Percentiles rank a stretch among this genome's conserved stretches.
Conservation (phyloP, 2,797 vertebrate species). For the Craterocephalus amniculus region DNA sequence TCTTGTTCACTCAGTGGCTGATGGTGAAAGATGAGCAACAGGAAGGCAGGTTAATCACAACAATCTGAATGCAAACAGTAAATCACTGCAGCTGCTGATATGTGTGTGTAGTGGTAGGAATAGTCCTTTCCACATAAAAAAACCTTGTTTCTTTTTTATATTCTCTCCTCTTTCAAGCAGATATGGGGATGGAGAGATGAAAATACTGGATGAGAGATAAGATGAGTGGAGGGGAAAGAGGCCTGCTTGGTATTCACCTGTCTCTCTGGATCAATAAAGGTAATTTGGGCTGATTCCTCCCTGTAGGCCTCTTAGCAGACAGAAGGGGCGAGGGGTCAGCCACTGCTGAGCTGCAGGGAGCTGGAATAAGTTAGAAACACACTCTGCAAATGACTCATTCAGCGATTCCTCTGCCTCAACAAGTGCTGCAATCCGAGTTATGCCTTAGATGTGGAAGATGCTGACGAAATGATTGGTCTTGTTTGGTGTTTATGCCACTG, state of each 20-base stretch:
- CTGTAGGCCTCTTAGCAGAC: constrained; percentile 83
- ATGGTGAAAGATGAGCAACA: constrained; percentile 64
- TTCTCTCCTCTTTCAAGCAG: constrained; percentile 38
- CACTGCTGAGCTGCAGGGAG: constrained; percentile 79
- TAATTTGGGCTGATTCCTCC: constrained; percentile 84
- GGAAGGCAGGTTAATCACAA: constrained; percentile 70
- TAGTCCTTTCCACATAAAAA: constrained; percentile 43
- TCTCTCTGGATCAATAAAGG: constrained; percentile 83
- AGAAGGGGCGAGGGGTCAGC: constrained; percentile 79
- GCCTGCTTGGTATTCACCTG: constrained; percentile 84
- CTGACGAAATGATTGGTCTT: not conserved
- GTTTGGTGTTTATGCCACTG: constrained; percentile 4
- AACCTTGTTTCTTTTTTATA: constrained; percentile 32
- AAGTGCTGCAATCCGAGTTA: constrained; percentile 31
- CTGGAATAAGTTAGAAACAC: constrained; percentile 82
- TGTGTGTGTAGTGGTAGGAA: constrained; percentile 44
- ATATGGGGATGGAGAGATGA: constrained; percentile 48
- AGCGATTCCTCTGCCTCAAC: constrained; percentile 52
- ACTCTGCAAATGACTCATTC: constrained; percentile 77
- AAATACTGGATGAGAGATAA: constrained; percentile 54
- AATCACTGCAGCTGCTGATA: constrained; percentile 65
- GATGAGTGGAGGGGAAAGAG: constrained; percentile 63
- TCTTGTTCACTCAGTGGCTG: constrained; percentile 35
- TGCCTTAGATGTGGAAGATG: constrained; percentile 1
- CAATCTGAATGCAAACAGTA: constrained; percentile 63